Percentiles rank a stretch among this genome's conserved stretches.
Conservation (phyloP, 2,888 invertebrate species). For the Cybosia mesomella region DNA sequence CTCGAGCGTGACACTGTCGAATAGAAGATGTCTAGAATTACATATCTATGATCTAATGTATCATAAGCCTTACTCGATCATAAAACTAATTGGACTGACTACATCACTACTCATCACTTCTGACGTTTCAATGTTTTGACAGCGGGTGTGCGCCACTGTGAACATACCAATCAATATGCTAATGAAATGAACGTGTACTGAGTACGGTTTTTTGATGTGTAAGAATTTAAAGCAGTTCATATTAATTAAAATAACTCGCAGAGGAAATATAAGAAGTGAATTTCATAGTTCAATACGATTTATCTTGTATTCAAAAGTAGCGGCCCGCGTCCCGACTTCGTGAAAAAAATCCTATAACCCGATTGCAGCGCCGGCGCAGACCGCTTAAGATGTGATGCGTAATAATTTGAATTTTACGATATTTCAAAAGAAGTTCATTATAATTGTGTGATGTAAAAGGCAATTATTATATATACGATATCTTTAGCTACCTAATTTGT, state of each 20-base stretch:
- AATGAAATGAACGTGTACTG: conserved; percentile 47
- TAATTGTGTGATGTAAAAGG: no score
- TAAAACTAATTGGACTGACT: conserved; percentile 12
- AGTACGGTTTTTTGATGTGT: conserved; percentile 14
- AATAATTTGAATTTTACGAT: no score
- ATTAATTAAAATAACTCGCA: conserved; percentile 16
- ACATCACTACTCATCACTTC: conserved; percentile 13
- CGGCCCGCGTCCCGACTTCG: neutral
- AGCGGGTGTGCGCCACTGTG: conserved; percentile 33
- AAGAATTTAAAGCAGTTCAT: conserved; percentile 14
- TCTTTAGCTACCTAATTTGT: no score
- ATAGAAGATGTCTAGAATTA: neutral
- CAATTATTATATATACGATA: no score
- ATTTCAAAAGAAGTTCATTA: no score
- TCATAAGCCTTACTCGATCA: conserved; percentile 5
- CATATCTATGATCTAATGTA: neutral
- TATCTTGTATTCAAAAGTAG: neutral
- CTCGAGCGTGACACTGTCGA: neutral
- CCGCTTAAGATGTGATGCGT: no score
- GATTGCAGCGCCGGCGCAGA: no score
- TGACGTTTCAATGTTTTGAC: conserved; percentile 38
- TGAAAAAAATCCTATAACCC: neutral
- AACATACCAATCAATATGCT: conserved; percentile 63
- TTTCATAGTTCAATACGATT: neutral
- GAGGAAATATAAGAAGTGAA: neutral